Base-by-base conservation (phyloP, 2,888 invertebrate genomes). In the Melieria omissa region DNA sequence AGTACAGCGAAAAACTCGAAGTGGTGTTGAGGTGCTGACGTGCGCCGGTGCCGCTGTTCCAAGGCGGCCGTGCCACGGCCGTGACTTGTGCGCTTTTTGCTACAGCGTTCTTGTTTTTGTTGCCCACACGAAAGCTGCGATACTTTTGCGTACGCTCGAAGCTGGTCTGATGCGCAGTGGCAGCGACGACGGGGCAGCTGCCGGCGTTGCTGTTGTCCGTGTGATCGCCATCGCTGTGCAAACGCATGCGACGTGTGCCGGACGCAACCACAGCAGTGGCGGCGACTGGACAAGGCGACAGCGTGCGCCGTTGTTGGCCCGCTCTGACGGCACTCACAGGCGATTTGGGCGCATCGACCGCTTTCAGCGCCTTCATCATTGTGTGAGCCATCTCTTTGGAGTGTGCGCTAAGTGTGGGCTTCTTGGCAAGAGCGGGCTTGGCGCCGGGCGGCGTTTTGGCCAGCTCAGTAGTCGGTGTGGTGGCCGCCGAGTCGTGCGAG, bases 21-120 rank as follows among this genome's bases (percentile, higher is more conserved):
- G n/a, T 41, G 14, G 9, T 61, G 45, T 45, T n/a, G 7, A 16
- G n/a, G 4, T 41, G 10, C 52, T 67, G 72, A 61, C 49, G 68
- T 45, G 73, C 72, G 16, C 75, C 76, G n/a, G 73, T 73, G 46
- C 74, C 77, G 67, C 84, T 84, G 67, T 84, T 84, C 84, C 84
- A 84, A 0, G 84, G 84, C 29, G 84, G 84, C 65, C 84, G 72
- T 8, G 72, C 73, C 3, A 73, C 68, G 4, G 58, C 29, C 12
- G 65, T 73, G 14, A 58, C 49, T 12, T 47, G 5, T 42, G 14
- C 47, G 5, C 65, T 72, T 47, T n/a, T 63, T 58, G 52, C 41
- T n/a, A 49, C 41, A 45, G 60, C 29, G 45, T 46, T 63, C 58
- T 71, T 60, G 70, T 10, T 65, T 54, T 67, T 79, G 41, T 71